Conservation (phyloP, 2,888 invertebrate species). For the Nymphalis urticae region DNA sequence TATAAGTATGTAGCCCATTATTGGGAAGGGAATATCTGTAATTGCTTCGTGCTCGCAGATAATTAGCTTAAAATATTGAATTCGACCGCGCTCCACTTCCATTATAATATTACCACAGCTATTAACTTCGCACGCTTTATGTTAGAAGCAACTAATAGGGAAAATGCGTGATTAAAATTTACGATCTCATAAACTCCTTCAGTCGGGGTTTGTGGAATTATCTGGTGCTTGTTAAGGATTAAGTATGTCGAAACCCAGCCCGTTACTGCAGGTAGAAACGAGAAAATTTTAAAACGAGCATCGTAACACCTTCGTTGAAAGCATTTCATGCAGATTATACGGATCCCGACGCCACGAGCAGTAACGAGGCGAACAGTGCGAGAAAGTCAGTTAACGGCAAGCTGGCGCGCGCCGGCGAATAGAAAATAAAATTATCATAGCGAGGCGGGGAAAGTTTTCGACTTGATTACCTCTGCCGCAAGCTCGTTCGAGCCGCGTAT, state of each 20-base stretch:
- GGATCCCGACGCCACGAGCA: slow-evolving; percentile 8
- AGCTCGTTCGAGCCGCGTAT: slow-evolving; percentile 9
- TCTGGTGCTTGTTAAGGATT: slow-evolving; percentile 12
- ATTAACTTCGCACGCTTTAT: slow-evolving; percentile 3
- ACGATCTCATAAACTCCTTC: slow-evolving; percentile 21
- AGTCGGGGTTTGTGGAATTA: slow-evolving; percentile 5
- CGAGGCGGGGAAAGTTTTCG: slow-evolving; percentile 24
- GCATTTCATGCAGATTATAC: slow-evolving; percentile 14
- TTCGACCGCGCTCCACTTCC: not conserved
- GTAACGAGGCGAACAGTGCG: slow-evolving; percentile 17
- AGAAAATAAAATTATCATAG: slow-evolving; percentile 42
- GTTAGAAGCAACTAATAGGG: slow-evolving; percentile 5
- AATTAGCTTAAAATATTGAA: slow-evolving; percentile 1
- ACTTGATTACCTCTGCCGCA: slow-evolving; percentile 20
- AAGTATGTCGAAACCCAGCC: slow-evolving; percentile 19
- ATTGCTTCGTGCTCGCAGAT: slow-evolving; percentile 5
- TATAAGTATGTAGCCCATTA: not conserved
- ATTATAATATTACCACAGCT: slow-evolving; percentile 6
- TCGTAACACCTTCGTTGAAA: slow-evolving; percentile 6
- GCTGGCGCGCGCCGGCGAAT: slow-evolving; percentile 22
- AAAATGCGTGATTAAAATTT: slow-evolving; percentile 20
- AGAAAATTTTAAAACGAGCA: slow-evolving; percentile 21
- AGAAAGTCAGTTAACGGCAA: slow-evolving; percentile 11
- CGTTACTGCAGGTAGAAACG: slow-evolving; percentile 12
- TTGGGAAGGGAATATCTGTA: not conserved